phyloP scores from a whole-genome alignment of 2,797 vertebrate species.

The Sorex maritimensis region DNA sequence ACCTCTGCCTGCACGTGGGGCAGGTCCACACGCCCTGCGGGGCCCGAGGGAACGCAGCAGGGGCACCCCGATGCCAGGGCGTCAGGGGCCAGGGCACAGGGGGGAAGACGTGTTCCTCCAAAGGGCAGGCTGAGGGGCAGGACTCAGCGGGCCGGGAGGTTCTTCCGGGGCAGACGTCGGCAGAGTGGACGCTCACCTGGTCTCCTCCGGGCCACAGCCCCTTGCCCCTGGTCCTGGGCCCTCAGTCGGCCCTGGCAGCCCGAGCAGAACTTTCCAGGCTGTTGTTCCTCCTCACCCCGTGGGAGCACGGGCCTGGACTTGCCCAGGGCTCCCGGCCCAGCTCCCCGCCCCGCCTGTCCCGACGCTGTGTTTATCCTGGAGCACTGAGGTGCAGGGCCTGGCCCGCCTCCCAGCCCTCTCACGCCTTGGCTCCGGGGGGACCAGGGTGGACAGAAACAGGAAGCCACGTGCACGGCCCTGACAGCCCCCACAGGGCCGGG shows the following conservation, averaged over 20 bases:
- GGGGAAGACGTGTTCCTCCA: too few relatives aligned
- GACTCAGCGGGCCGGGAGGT: too few relatives aligned
- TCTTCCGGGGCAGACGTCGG: too few relatives aligned
- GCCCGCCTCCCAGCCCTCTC: constrained; percentile 20
- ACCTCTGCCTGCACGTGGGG: neutral
- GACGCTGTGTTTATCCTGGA: constrained; percentile 67
- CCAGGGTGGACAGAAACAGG: neutral
- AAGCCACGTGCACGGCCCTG: neutral
- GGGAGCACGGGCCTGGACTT: constrained; percentile 36
- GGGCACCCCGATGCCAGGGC: neutral
- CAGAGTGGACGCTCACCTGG: neutral
- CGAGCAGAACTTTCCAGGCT: constrained; percentile 63
- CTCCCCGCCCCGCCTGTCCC: constrained; percentile 54
- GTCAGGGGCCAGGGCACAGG: neutral
- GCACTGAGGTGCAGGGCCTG: neutral
- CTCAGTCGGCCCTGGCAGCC: constrained; percentile 27
- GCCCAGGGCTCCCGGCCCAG: neutral
- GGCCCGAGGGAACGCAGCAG: neutral
- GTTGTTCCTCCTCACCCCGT: neutral
- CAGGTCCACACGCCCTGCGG: neutral
- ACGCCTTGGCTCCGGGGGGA: neutral
- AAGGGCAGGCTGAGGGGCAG: neutral
- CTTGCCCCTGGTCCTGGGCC: neutral
- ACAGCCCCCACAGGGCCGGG: neutral
- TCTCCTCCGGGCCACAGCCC: neutral